Percentiles rank a stretch among this genome's conserved stretches.
These are phyloP conservation scores for Porites rus DNA, from an alignment of 92 coral and sea anemone species.

Conservation along the genomic window DNA sequence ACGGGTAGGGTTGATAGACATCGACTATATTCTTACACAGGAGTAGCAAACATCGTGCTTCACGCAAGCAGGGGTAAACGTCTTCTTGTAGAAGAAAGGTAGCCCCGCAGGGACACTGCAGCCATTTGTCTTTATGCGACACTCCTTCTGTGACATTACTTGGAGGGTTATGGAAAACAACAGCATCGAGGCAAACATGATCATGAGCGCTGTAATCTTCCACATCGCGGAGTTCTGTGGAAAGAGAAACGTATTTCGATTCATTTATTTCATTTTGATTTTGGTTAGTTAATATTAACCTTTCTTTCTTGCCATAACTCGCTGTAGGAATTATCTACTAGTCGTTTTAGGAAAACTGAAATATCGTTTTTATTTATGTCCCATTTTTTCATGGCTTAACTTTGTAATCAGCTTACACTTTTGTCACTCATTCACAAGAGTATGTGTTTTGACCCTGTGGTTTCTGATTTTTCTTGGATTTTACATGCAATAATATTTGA, in stretches of 20 bases:
- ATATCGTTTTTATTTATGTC: too few species aligned
- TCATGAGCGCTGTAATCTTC: not conserved
- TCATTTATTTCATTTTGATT: too few species aligned
- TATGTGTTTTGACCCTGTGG: too few species aligned
- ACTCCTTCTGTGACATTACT: constrained; percentile 16
- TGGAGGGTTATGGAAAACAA: constrained; percentile 7
- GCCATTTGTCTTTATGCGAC: constrained; percentile 65
- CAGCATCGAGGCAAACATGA: not conserved
- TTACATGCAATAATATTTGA: too few species aligned
- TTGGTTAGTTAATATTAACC: too few species aligned
- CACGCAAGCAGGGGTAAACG: constrained; percentile 85
- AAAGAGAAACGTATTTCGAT: too few species aligned
- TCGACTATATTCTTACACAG: constrained; percentile 68
- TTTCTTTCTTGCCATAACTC: too few species aligned
- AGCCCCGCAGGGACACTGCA: constrained; percentile 78
- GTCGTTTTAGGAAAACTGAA: too few species aligned
- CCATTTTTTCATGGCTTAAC: not conserved
- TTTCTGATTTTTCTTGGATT: too few species aligned
- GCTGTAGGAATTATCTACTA: too few species aligned
- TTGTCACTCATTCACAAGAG: not conserved
- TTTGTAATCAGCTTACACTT: not conserved
- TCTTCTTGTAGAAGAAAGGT: constrained; percentile 65
- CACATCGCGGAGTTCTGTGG: not conserved
- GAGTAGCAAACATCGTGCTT: constrained; percentile 94
- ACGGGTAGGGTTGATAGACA: too few species aligned